Percentiles rank a stretch among this genome's conserved stretches.
Conservation (phyloP, 2,113 vertebrate genomes). For the Albula goreensis region DNA sequence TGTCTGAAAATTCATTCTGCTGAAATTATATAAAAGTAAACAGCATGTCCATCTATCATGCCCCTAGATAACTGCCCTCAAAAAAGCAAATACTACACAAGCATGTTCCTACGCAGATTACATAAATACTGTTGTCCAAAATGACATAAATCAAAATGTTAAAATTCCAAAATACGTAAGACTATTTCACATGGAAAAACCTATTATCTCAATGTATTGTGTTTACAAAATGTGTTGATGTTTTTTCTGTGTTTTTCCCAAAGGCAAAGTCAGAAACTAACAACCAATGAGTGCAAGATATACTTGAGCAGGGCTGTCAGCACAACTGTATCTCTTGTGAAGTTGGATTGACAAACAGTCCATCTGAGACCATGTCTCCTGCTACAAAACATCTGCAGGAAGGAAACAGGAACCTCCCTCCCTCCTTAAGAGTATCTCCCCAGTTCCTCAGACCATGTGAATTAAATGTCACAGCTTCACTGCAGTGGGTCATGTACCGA, state of each 20-base stretch:
- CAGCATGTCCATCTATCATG: too few species aligned
- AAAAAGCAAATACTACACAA: too few species aligned
- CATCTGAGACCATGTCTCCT: not conserved
- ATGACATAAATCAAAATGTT: not conserved
- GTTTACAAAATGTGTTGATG: not conserved
- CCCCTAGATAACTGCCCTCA: too few species aligned
- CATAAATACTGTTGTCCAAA: too few species aligned
- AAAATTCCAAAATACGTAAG: not conserved
- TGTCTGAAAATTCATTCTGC: too few species aligned
- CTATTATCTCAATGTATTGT: not conserved
- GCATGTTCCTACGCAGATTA: too few species aligned
- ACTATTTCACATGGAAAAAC: too few species aligned
- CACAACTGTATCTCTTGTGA: not conserved
- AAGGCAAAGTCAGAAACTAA: not conserved
- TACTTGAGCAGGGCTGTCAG: not conserved
- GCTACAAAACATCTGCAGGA: not conserved
- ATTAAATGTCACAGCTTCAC: not conserved
- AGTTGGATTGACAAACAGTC: not conserved
- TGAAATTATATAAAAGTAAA: too few species aligned
- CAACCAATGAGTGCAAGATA: not conserved
- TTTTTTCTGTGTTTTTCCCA: not conserved
- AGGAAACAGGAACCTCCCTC: not conserved
- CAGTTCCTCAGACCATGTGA: not conserved
- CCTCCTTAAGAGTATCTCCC: not conserved
- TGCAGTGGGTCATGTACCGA: too few species aligned